phyloP scores from a whole-genome alignment of 2,113 vertebrate species.

The Callocephalon fimbriatum region DNA sequence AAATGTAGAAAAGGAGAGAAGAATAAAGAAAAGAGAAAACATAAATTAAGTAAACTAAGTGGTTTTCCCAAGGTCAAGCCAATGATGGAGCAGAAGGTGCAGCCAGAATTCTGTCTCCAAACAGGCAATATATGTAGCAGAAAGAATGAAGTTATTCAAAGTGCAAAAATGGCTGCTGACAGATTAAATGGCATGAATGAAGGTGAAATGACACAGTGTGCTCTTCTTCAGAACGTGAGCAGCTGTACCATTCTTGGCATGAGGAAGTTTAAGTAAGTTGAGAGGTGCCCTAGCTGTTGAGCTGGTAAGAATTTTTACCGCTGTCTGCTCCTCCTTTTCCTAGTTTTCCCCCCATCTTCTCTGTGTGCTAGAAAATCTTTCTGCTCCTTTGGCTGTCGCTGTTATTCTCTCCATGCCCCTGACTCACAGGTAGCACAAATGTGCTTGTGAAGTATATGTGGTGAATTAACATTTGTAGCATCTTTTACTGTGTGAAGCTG shows the following conservation, averaged over 20 bases:
- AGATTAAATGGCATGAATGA: background rate
- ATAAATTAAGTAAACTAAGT: background rate
- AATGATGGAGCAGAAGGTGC: background rate
- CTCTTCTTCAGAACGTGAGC: background rate
- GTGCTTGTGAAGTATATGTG: background rate
- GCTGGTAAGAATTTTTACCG: background rate
- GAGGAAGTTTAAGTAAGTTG: background rate
- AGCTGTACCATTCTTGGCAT: background rate
- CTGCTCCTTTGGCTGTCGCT: background rate
- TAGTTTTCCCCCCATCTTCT: background rate
- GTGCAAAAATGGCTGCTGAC: background rate
- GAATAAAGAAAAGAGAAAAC: background rate
- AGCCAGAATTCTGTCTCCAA: background rate
- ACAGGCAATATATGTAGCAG: background rate
- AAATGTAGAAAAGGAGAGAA: background rate
- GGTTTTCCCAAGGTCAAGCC: background rate
- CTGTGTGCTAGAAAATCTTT: background rate
- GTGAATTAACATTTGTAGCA: background rate
- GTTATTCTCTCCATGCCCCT: background rate
- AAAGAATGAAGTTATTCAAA: background rate
- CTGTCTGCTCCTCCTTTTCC: background rate
- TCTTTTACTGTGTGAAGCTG: background rate
- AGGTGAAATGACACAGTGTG: background rate
- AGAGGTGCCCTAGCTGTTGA: background rate
- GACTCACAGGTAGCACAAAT: background rate